phyloP scores from a whole-genome alignment of 2,113 vertebrate genomes.

The Xiphophorus hellerii region DNA sequence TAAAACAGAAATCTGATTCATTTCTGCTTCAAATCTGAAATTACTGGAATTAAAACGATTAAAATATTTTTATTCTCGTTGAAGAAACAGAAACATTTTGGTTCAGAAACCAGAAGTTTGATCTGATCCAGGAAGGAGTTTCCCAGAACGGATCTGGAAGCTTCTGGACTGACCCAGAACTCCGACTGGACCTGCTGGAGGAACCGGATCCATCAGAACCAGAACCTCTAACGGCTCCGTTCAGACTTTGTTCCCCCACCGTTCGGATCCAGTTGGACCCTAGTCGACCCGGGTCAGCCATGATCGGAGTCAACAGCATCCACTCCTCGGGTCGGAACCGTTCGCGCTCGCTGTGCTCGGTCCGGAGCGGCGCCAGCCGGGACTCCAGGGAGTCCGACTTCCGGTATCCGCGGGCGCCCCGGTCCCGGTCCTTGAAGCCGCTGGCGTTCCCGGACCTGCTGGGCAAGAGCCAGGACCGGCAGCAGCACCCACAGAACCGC shows the following conservation, averaged over 20 bases:
- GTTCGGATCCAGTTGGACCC: neutral
- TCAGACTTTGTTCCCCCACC: neutral
- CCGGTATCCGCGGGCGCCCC: slow-evolving; percentile 90
- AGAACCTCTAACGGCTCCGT: neutral
- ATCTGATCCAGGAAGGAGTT: too few species aligned
- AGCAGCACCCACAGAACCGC: slow-evolving; percentile 87
- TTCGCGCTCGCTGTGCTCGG: slow-evolving; percentile 92
- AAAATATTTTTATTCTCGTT: too few species aligned
- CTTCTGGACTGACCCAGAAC: too few species aligned
- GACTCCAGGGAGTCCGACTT: slow-evolving; percentile 89
- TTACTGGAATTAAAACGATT: too few species aligned
- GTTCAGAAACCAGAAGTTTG: too few species aligned
- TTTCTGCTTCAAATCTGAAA: too few species aligned
- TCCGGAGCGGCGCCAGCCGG: slow-evolving; percentile 84
- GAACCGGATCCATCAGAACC: neutral
- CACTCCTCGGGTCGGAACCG: slow-evolving; percentile 89
- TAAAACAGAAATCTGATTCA: too few species aligned
- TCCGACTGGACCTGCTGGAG: neutral
- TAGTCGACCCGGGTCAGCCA: slow-evolving; percentile 42
- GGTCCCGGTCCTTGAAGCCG: slow-evolving; percentile 92
- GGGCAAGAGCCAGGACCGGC: slow-evolving; percentile 81
- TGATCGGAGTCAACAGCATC: slow-evolving; percentile 97
- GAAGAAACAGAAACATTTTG: too few species aligned
- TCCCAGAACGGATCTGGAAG: too few species aligned
- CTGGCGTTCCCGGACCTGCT: slow-evolving; percentile 93